These are phyloP conservation scores for Pangasius macronema DNA, from an alignment of 2,797 vertebrate species.

Conservation along the genomic window DNA sequence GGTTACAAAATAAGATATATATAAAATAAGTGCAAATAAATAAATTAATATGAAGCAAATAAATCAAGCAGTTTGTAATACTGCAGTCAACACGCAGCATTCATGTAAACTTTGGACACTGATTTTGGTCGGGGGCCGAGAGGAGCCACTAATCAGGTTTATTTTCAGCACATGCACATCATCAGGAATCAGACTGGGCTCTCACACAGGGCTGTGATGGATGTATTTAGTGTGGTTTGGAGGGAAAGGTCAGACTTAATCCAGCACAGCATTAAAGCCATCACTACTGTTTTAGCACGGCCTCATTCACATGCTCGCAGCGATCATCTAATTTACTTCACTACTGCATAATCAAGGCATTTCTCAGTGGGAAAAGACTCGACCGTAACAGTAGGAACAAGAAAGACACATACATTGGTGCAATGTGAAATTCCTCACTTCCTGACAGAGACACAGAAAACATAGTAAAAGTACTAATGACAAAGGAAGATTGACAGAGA, in stretches of 20 bases:
- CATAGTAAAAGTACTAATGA: background rate
- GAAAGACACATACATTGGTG: background rate
- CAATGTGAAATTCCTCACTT: background rate
- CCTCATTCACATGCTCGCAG: background rate
- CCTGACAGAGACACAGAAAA: background rate
- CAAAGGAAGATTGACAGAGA: background rate
- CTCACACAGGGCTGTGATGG: background rate
- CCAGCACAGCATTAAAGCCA: background rate
- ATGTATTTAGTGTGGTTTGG: background rate
- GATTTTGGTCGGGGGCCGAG: background rate
- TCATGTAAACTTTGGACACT: background rate
- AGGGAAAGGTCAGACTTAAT: constrained; percentile 15
- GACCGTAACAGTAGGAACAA: background rate
- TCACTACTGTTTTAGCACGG: background rate
- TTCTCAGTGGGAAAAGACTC: background rate
- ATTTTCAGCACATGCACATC: background rate
- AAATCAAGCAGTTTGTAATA: background rate
- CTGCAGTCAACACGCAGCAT: background rate
- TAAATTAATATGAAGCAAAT: background rate
- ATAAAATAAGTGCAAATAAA: background rate
- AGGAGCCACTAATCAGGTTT: constrained; percentile 16
- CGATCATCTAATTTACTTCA: background rate
- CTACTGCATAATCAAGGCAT: background rate
- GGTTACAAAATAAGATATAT: background rate
- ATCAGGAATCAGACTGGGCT: background rate